Base-by-base conservation (phyloP, 2,888 invertebrate genomes). In the Drosophila anomalata region DNA sequence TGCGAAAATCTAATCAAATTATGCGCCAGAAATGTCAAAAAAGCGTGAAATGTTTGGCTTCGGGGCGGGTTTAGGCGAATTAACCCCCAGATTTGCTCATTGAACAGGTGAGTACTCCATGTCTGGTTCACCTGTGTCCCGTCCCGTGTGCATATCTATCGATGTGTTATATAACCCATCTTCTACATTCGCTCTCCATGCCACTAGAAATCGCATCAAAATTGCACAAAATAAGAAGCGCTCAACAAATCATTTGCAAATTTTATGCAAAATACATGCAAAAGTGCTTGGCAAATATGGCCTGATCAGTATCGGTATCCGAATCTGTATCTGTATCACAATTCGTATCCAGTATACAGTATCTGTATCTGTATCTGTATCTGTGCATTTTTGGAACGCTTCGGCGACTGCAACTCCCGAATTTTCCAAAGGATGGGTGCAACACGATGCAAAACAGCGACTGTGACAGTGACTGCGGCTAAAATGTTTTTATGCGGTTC, bases 401-500 rank as follows among this genome's bases (percentile, higher is more conserved):
- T 73, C 71, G 70, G 58, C 60, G 59, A 55, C 31, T 59, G 42
- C 48, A 52, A 52, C 53, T 46, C 65, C 55, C 46, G 42, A 62
- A 71, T 61, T 52, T 8, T 11, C n/a, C 29, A 26, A 17, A 48
- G 14, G 31, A 39, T 31, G 36, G 36, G 31, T 4, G 11, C 22
- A 12, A 44, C 11, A 33, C 17, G 17, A 26, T 50, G 26, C 20
- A 42, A 39, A 59, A 48, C 59, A 48, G 48, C 48, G 48, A 59
- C 48, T 61, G 58, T 58, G 22, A 24, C 22, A 0, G 22, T 24
- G 55, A 48, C 56, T 74, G 73, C 46, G 79, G 75, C 75, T 66
- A 63, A 84, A 87, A 84, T 87, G 85, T 87, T 87, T 86, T 83
- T 72, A 76, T 84, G 87, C 82, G 87, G 87, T 84, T 79, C 87